These are phyloP conservation scores for Ricordea florida DNA, from an alignment of 92 coral and sea anemone species.

Conservation along the genomic window DNA sequence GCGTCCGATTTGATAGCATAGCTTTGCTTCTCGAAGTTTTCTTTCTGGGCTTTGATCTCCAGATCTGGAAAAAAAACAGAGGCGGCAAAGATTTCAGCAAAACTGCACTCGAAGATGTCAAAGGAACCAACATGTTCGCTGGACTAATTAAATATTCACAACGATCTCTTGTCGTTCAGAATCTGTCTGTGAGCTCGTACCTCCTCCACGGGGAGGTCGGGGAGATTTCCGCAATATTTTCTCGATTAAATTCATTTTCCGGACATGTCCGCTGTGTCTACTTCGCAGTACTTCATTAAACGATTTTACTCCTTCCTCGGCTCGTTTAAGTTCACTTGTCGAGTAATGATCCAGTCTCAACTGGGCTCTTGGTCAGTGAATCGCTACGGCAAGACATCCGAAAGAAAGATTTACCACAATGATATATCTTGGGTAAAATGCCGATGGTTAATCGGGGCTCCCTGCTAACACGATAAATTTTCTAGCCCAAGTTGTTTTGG, in stretches of 20 bases:
- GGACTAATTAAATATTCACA: slow-evolving; percentile 41
- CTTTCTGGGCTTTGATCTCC: slow-evolving; percentile 77
- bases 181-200: not conserved
- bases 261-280: too few species aligned
- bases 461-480: too few species aligned
- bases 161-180: not conserved
- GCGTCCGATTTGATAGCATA: slow-evolving; percentile 60
- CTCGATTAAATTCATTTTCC: slow-evolving; percentile 60
- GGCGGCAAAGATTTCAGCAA: too few species aligned
- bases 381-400: not conserved
- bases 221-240: slow-evolving; percentile 47
- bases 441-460: too few species aligned
- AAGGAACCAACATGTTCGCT: not conserved
- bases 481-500: too few species aligned
- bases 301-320: too few species aligned
- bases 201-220: slow-evolving; percentile 23
- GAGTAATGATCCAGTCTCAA: too few species aligned
- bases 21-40: slow-evolving; percentile 71
- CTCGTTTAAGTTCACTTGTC: too few species aligned
- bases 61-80: slow-evolving; percentile 51
- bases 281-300: too few species aligned
- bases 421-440: too few species aligned
- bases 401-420: not conserved
- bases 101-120: not conserved
- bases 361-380: not conserved